Percentiles rank a stretch among this genome's conserved stretches.
phyloP scores from a whole-genome alignment of 1,140 invertebrate species.

The Drosophila albomicans region DNA sequence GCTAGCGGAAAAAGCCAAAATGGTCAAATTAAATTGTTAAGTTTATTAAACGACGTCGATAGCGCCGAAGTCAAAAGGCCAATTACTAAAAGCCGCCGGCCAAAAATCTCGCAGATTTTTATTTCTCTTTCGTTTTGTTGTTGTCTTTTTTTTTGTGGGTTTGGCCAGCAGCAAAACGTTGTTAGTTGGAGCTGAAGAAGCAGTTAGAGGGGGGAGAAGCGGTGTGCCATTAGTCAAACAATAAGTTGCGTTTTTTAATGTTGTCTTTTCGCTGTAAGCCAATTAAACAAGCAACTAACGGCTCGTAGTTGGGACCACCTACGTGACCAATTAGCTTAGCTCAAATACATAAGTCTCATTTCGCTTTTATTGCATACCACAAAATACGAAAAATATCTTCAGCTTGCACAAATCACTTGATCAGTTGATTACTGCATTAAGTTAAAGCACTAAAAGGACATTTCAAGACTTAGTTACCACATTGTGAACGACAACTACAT shows the following conservation, averaged over 20 bases:
- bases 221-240: conserved; percentile 53
- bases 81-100: conserved; percentile 12
- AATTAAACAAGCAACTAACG: conserved; percentile 38
- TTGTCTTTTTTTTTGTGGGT: conserved; percentile 15
- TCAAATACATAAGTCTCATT: conserved; percentile 7
- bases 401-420: no score
- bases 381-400: no score
- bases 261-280: conserved; percentile 27
- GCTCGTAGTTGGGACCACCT: conserved; percentile 50
- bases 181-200: background rate
- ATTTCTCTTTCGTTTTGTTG: background rate
- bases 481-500: no score
- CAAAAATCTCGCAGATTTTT: conserved; percentile 11
- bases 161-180: conserved; percentile 13
- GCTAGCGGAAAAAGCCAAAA: conserved; percentile 19
- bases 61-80: conserved; percentile 45
- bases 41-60: conserved; percentile 54
- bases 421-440: no score
- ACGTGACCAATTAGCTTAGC: conserved; percentile 53
- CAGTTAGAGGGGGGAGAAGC: background rate
- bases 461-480: no score
- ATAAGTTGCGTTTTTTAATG: conserved; percentile 58
- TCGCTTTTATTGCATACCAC: no score
- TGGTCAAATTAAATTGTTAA: conserved; percentile 68
- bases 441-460: no score